Evolutionary conservation across 2,888 invertebrate species (phyloP), one percentile per base, ranked within the genome.

Genomic region (Spisula subtruncata): DNA sequence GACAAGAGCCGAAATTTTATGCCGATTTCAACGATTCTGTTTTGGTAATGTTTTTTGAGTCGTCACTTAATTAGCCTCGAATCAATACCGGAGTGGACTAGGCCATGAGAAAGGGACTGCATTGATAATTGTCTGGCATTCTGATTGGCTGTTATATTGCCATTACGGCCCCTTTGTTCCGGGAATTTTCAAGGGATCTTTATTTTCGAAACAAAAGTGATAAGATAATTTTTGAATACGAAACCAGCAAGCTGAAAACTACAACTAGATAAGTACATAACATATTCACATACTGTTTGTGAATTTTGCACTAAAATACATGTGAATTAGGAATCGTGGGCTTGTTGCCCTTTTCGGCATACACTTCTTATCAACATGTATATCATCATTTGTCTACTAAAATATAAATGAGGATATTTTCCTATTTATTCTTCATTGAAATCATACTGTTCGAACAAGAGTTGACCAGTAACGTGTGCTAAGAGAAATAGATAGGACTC

Each of bases 61-160:
- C 75, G 75, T 75, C 75, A 35, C 14, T 29, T 75, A 75, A 75
- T 75, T 75, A 75, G 35, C 29, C 75, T 32, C 32, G 35, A 75
- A 75, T 75, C 75, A 25, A 75, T 75, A 75, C 75, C 16, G 35
- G 75, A 75, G 75, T 75, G 75, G 75, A 75, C 75, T 29, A 75
- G 75, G 75, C 75, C 75, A 75, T 75, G 75, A 75, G 75, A 75
- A 75, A 75, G 29, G 35, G 25, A 32, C 32, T 75, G 75, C 29
- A 35, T 75, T 32, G 75, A 75, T 16, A 35, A 25, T 75, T 75
- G 16, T 75, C 75, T 75, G 18, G 75, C 0, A 32, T 32, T 75
- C 35, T 75, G 32, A 75, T 75, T 75, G 75, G 75, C 75, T 75
- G 75, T 25, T 32, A 35, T 35, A 14, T 35, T 20, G 35, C 6